phyloP scores from a whole-genome alignment of 2,113 vertebrate genomes.

The Gallinago media region DNA sequence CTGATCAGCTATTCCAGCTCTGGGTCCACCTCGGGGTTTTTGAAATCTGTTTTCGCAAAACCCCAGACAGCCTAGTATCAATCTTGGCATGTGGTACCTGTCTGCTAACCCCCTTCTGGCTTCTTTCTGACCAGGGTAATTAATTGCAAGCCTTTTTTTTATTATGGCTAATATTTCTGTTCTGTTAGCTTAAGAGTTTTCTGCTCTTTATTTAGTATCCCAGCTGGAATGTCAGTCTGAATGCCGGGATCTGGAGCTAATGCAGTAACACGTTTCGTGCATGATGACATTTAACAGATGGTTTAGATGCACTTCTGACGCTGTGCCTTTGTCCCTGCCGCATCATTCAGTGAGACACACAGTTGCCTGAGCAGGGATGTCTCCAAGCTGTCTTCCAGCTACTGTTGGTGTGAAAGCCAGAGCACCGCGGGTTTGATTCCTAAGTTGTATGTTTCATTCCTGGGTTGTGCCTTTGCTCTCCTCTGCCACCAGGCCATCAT shows the following conservation, averaged over 20 bases:
- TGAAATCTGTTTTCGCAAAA: background rate
- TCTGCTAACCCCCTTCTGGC: background rate
- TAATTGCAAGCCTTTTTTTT: conserved; percentile 5
- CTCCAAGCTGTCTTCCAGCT: background rate
- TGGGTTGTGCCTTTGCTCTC: background rate
- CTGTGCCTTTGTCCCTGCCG: background rate
- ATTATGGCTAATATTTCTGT: background rate
- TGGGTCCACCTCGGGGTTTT: background rate
- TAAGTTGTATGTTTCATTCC: background rate
- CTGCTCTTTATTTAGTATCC: background rate
- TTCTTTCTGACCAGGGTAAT: background rate
- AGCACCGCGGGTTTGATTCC: background rate
- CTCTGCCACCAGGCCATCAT: background rate
- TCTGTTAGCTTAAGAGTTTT: background rate
- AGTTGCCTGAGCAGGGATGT: background rate
- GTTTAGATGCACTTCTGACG: conserved; percentile 6
- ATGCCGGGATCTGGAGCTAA: background rate
- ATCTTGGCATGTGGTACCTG: background rate
- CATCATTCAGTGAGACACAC: background rate
- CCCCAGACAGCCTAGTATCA: background rate
- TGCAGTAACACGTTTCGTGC: background rate
- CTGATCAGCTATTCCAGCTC: background rate
- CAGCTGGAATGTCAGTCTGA: background rate
- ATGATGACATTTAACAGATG: conserved; percentile 51
- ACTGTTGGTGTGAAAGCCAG: background rate